These are phyloP conservation scores for Buphagus erythrorhynchus DNA, from an alignment of 2,797 vertebrate species.

Conservation along the genomic window DNA sequence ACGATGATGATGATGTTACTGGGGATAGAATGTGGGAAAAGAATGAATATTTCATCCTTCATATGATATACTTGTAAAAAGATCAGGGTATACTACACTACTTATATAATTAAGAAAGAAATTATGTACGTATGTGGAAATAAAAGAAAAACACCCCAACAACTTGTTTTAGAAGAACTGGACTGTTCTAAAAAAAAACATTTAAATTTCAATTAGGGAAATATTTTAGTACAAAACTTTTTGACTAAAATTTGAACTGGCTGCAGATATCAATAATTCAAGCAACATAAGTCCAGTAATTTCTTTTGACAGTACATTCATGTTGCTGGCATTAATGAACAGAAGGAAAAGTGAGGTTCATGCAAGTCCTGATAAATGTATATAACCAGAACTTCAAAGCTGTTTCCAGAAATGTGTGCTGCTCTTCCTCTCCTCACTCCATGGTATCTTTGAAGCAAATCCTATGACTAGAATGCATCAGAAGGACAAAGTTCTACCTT, in stretches of 20 bases:
- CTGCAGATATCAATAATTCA: neutral
- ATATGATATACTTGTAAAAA: fast-evolving
- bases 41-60: neutral
- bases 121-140: neutral
- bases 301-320: neutral
- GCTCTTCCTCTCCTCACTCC: neutral
- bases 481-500: neutral
- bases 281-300: neutral
- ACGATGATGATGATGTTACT: neutral
- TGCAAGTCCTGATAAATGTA: neutral
- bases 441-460: neutral
- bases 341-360: neutral
- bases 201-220: neutral
- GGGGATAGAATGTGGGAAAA: neutral
- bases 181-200: neutral
- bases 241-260: neutral
- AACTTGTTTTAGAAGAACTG: neutral
- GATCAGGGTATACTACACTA: neutral
- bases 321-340: neutral
- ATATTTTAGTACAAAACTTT: neutral
- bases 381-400: neutral
- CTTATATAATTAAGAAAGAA: neutral
- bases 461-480: neutral
- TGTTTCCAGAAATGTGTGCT: neutral
- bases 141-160: neutral